Evolutionary conservation across 2,113 vertebrate genomes (phyloP).

Genomic region (Gorsachius goisagi): DNA sequence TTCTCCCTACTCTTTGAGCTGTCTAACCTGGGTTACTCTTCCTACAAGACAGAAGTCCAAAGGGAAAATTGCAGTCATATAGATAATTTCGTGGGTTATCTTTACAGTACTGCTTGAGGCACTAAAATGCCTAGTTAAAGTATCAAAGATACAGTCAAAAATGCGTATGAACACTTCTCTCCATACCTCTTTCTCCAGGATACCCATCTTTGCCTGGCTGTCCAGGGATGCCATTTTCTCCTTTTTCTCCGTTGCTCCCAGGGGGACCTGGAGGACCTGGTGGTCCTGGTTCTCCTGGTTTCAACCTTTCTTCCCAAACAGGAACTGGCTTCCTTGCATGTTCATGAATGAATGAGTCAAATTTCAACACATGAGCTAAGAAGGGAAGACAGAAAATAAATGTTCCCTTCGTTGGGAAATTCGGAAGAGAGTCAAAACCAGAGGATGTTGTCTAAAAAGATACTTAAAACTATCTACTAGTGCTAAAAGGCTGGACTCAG

Average conservation of each 20-base stretch:
- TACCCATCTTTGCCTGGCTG: slow-evolving; percentile 72
- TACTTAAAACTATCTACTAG: neutral
- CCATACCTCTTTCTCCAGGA: slow-evolving; percentile 84
- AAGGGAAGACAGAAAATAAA: neutral
- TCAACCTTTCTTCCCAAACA: slow-evolving; percentile 78
- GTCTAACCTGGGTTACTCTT: neutral
- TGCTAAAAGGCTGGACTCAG: neutral
- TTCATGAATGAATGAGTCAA: slow-evolving; percentile 83
- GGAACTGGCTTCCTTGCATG: slow-evolving; percentile 83
- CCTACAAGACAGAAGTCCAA: neutral
- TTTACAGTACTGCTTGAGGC: neutral
- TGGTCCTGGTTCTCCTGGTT: slow-evolving; percentile 82
- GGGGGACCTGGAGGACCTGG: slow-evolving; percentile 75
- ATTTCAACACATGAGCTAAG: slow-evolving; percentile 86
- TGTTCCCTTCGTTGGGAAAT: neutral
- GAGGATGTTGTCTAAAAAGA: neutral
- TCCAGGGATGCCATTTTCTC: slow-evolving; percentile 72
- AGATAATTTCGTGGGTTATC: neutral
- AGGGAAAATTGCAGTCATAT: neutral
- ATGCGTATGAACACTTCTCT: neutral
- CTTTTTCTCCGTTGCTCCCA: slow-evolving; percentile 75
- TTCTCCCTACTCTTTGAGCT: neutral
- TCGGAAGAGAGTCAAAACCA: neutral
- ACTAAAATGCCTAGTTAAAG: neutral
- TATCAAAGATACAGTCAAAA: neutral